Evolutionary conservation across 2,797 vertebrate species (phyloP).

Genomic region (Setipinna tenuifilis): DNA sequence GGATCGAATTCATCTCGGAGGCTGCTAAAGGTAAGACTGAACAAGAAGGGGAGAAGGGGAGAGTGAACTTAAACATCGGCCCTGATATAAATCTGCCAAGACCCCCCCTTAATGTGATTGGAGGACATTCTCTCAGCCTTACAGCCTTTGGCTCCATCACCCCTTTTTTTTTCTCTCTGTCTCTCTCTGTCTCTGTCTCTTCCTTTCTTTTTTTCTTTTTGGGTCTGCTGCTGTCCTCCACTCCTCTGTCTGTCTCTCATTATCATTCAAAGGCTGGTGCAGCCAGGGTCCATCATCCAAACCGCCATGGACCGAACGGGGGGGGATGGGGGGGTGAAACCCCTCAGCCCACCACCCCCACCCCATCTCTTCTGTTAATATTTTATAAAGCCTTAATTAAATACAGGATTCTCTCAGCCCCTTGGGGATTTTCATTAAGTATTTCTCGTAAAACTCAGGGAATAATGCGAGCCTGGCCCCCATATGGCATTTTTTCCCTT

Average conservation of each 20-base stretch:
- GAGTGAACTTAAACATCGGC: constrained; percentile 69
- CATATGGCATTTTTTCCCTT: constrained; percentile 68
- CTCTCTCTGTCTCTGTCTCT: constrained; percentile 52
- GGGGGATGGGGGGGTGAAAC: constrained; percentile 21
- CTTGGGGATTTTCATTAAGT: constrained; percentile 77
- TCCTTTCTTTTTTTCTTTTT: background rate
- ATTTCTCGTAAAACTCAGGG: constrained; percentile 77
- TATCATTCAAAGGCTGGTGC: constrained; percentile 64
- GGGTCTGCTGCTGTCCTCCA: background rate
- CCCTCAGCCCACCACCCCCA: constrained; percentile 66
- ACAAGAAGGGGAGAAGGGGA: constrained; percentile 56
- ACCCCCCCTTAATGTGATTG: constrained; percentile 70
- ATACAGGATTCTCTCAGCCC: constrained; percentile 77
- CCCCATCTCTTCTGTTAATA: constrained; percentile 74
- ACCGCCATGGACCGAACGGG: constrained; percentile 65
- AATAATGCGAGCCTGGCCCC: constrained; percentile 71
- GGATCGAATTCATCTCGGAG: constrained; percentile 69
- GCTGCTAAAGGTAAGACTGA: constrained; percentile 66
- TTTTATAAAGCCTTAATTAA: constrained; percentile 83
- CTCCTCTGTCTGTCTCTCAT: constrained; percentile 61
- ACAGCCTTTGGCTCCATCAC: constrained; percentile 34
- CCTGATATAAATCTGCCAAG: constrained; percentile 67
- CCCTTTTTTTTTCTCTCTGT: constrained; percentile 34
- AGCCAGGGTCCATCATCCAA: constrained; percentile 66
- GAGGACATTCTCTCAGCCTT: constrained; percentile 50